A percentile compares a stretch with the other conserved stretches of the same genome.
phyloP scores from a whole-genome alignment of 92 coral and sea anemone genomes.

The Epizoanthus illoricatus region DNA sequence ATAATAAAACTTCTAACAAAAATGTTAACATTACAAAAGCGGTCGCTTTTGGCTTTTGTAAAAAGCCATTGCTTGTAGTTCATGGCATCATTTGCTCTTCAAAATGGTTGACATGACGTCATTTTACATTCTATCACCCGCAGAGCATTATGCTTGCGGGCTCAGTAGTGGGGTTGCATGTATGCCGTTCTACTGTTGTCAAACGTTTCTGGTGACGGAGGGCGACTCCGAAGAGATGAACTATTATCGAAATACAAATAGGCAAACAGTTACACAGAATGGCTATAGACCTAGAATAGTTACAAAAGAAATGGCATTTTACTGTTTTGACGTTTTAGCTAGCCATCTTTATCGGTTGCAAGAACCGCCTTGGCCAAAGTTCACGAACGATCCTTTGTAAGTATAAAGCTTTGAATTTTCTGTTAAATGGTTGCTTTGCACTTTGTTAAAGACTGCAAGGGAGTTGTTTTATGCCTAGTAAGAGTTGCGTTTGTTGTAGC shows the following conservation, averaged over 20 bases:
- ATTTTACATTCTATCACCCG: slow-evolving; percentile 27
- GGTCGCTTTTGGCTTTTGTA: too few species aligned
- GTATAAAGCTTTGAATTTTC: slow-evolving; percentile 54
- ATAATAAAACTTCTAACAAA: too few species aligned
- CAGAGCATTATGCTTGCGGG: slow-evolving; percentile 56
- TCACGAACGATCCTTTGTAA: slow-evolving; percentile 96
- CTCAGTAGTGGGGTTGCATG: slow-evolving; percentile 54
- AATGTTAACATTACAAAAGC: too few species aligned
- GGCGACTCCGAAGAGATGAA: slow-evolving; percentile 82
- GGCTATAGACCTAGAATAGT: slow-evolving; percentile 82
- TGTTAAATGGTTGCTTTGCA: slow-evolving; percentile 40
- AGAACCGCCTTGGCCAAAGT: slow-evolving; percentile 93
- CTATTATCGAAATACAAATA: slow-evolving; percentile 78
- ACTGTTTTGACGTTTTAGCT: slow-evolving; percentile 92
- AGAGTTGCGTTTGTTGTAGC: background rate
- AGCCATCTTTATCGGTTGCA: slow-evolving; percentile 87
- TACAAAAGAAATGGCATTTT: slow-evolving; percentile 96
- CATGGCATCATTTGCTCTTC: too few species aligned
- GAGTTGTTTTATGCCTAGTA: background rate
- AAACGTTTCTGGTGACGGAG: slow-evolving; percentile 83
- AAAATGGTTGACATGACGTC: slow-evolving; percentile 24
- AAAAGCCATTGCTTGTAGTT: too few species aligned
- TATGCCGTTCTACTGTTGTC: slow-evolving; percentile 97
- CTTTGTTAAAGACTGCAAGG: background rate
- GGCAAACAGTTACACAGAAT: slow-evolving; percentile 68